Base-by-base conservation (phyloP, 1,140 invertebrate genomes). In the Heliconius hewitsoni region DNA sequence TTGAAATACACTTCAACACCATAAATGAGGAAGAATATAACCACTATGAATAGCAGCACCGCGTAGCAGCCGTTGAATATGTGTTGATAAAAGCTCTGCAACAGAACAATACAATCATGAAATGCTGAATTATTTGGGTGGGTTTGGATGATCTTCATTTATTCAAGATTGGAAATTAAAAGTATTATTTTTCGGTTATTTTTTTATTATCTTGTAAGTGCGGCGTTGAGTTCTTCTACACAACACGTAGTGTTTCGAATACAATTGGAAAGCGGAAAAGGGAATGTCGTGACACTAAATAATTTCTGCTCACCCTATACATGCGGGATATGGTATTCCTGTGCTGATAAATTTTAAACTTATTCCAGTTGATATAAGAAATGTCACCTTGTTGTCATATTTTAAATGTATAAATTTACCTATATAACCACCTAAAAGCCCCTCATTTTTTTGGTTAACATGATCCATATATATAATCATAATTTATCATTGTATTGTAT, bases 1-100 rank as follows among this genome's bases (percentile, higher is more conserved):
- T 99, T 99, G 89, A 99, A 98, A 91, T 97, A 99, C 2, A 99
- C 98, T 95, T 99, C 98, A 13, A 99, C 97, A 37, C 98, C 98
- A 93, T 99, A 99, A 76, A 99, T 98, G 50, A 99, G 96, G 93
- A 99, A 99, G 94, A 99, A 98, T 9, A 98, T 95, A 37, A 99
- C 98, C 39, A 98, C 98, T 74, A 99, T 97, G 86, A 99, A 97
- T 60, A 99, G 95, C 18, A 99, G 95, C 16, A 98, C 96, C 18
- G 98, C 98, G 93, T 99, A 99, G 90, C 98, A 98, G 8, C 98
- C 97, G 92, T 98, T 98, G 93, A 98, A 99, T 9, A 99, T 95
- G 89, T 98, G 97, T 75, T 96, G 96, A 87, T 97, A 97, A 88
- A 97, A 97, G 81, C 95, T 96, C 96, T 97, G 95, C 1, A 95